These are phyloP conservation scores for Rhynchonema sp. DNA, from an alignment of 2,888 invertebrate genomes.

Conservation along the genomic window DNA sequence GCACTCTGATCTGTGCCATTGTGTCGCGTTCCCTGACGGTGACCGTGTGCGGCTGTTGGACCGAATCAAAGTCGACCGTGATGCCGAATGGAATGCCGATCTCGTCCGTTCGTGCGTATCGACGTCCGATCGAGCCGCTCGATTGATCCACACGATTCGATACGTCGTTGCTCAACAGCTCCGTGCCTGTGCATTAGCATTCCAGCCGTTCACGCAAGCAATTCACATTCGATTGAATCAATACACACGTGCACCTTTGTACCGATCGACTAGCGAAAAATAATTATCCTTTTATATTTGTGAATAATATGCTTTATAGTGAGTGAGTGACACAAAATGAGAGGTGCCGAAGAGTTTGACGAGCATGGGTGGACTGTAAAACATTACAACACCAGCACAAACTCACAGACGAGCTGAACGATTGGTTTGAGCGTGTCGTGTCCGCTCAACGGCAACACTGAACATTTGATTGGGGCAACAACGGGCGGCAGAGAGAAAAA, in stretches of 20 bases:
- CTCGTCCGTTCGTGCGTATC: conserved; percentile 74
- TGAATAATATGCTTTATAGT: no score
- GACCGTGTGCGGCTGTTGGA: conserved; percentile 62
- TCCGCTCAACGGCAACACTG: conserved; percentile 74
- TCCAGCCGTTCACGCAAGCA: neutral
- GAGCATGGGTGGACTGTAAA: neutral
- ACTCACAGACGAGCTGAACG: conserved; percentile 55
- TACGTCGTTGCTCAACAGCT: conserved; percentile 55
- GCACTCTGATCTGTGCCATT: conserved; percentile 76
- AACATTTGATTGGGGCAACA: conserved; percentile 89
- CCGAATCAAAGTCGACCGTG: conserved; percentile 89
- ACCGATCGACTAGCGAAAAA: no score
- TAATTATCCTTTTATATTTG: no score
- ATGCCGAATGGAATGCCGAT: conserved; percentile 43
- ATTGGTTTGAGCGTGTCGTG: conserved; percentile 71
- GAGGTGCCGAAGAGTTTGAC: neutral
- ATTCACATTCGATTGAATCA: neutral
- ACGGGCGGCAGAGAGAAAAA: conserved; percentile 61
- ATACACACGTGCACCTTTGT: no score
- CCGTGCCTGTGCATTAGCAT: conserved; percentile 6
- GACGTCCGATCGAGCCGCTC: conserved; percentile 80
- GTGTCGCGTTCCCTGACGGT: conserved; percentile 83
- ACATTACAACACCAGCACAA: neutral
- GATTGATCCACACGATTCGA: conserved; percentile 74
- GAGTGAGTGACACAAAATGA: no score